Evolutionary conservation across 2,797 vertebrate species (phyloP), one percentile per base, ranked within the genome.

Genomic region (Eulemur rubriventer): DNA sequence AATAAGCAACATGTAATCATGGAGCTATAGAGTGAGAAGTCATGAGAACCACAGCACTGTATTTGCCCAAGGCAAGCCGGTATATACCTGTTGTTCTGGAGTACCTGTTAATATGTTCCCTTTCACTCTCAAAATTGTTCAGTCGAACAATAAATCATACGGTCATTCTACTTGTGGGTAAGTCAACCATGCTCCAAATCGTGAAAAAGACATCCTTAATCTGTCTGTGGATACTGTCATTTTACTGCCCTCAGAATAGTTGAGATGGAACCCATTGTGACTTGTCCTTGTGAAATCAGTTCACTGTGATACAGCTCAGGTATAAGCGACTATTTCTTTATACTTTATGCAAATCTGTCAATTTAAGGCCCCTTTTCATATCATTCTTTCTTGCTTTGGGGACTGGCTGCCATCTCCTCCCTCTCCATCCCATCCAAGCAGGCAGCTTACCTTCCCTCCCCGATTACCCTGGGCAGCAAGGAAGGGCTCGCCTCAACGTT

Each of bases 1-100:
- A 57, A 59, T 48, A 33, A 55, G 46, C 1, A 14, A 6, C 79
- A 6, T 0, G 43, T 2, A 4, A 33, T 13, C 43, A 2, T 28
- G 79, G 61, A 82, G 30, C 48, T 38, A 0, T 1, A 3, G 26
- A 12, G 4, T 28, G 9, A 63, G 43, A 67, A 6, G 26, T 7
- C 11, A 20, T 41, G 33, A 79, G 61, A 48, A 12, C 22, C 26
- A 4, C 2, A 11, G 1, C 4, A 28, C 33, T 7, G 6, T 2
- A 8, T 20, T 38, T 52, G 75, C 80, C 84, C 26, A 7, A 41
- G 30, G 80, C 35, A 55, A 48, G 43, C 70, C 52, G 17, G 10
- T 22, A 24, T 50, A 1, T 69, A 20, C 57, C 30, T 18, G 0
- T 4, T 1, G 7, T 83, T 46, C 55, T 59, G 6, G 3, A 43